Percentiles rank a stretch among this genome's conserved stretches.
phyloP scores from a whole-genome alignment of 2,797 vertebrate species.

The Poecilia velifera region DNA sequence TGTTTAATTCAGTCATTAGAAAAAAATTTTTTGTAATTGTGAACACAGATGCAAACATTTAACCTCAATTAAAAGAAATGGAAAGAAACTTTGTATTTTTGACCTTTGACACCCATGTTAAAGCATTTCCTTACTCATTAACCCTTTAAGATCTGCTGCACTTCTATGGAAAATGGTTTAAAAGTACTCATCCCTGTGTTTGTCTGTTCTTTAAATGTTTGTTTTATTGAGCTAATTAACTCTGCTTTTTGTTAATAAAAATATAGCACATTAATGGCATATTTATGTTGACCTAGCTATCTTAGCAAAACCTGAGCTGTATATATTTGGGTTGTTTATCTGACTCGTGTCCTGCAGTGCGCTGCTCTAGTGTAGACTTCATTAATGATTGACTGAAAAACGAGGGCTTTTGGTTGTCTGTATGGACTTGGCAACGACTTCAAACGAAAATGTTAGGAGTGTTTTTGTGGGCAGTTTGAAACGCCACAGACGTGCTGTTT shows the following conservation, averaged over 20 bases:
- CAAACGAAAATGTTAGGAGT: constrained; percentile 48
- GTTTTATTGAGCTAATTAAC: neutral
- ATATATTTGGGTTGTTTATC: constrained; percentile 10
- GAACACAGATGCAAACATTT: neutral
- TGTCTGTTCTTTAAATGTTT: neutral
- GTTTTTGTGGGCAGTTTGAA: constrained; percentile 22
- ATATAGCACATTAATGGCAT: neutral
- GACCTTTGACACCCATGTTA: neutral
- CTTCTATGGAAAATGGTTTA: neutral
- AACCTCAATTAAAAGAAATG: neutral
- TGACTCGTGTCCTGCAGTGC: constrained; percentile 19
- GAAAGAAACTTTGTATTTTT: neutral
- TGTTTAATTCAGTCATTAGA: neutral
- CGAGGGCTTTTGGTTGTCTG: constrained; percentile 19
- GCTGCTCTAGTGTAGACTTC: constrained; percentile 11
- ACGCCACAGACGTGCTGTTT: constrained; percentile 22
- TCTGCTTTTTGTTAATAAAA: neutral
- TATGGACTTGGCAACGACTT: constrained; percentile 9
- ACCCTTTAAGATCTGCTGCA: neutral
- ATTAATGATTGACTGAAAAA: constrained; percentile 57
- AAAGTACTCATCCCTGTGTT: neutral
- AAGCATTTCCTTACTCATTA: constrained; percentile 1
- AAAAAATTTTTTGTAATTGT: neutral
- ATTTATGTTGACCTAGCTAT: neutral
- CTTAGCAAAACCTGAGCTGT: neutral